Percentiles rank a stretch among this genome's conserved stretches.
These are phyloP conservation scores for Metallyticus violacea DNA, from an alignment of 2,888 invertebrate genomes.

Conservation along the genomic window DNA sequence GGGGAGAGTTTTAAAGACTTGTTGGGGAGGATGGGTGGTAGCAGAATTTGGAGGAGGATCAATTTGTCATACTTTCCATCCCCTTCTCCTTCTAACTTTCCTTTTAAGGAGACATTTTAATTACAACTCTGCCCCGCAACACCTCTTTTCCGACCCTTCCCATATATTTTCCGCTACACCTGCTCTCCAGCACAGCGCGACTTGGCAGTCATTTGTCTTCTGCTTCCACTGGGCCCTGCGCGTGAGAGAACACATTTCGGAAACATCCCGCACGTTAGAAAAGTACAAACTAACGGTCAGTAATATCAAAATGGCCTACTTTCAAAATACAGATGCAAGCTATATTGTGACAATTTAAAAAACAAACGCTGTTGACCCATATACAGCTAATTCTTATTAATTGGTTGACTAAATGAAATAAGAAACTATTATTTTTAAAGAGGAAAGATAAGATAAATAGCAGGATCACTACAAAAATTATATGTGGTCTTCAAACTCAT, in stretches of 20 bases:
- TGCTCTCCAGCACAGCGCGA: constrained; percentile 9
- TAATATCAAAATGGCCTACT: not conserved
- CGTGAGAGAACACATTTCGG: no score
- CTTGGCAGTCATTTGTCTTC: constrained; percentile 19
- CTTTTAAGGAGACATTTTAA: constrained; percentile 29
- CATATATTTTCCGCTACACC: constrained; percentile 26
- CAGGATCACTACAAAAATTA: no score
- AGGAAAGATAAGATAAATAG: no score
- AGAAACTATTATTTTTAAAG: no score
- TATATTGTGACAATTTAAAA: no score
- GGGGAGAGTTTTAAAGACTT: not conserved
- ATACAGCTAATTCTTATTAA: no score
- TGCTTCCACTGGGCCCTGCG: not conserved
- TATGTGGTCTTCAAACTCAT: no score
- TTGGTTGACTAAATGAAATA: no score
- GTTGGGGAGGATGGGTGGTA: not conserved
- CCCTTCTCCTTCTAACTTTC: constrained; percentile 24
- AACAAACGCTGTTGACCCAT: no score
- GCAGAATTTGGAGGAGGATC: constrained; percentile 17
- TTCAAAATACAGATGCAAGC: no score
- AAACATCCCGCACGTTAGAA: not conserved
- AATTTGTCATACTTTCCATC: constrained; percentile 28
- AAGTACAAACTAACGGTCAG: not conserved
- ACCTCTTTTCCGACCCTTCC: not conserved
- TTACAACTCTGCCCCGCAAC: constrained; percentile 17